phyloP scores from a whole-genome alignment of 2,888 invertebrate species.

The Drepanosiphum platanoidis region DNA sequence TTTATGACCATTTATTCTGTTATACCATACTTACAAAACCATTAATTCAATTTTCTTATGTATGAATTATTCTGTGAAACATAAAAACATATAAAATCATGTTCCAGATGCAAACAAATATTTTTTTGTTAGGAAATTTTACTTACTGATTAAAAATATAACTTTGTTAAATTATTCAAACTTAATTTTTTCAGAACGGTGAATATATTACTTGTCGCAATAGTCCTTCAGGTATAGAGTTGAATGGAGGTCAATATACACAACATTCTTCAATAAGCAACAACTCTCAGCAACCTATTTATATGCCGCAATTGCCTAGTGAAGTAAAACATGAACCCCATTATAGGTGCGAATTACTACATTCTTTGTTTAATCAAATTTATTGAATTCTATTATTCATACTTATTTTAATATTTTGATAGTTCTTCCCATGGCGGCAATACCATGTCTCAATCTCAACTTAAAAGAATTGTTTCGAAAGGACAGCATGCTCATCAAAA shows the following conservation, averaged over 20 bases:
- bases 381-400: background rate
- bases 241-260: slow-evolving; percentile 51
- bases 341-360: slow-evolving; percentile 66
- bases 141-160: background rate
- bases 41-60: too few species aligned
- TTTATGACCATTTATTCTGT: too few species aligned
- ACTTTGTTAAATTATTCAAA: background rate
- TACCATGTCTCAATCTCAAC: slow-evolving; percentile 75
- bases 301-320: slow-evolving; percentile 69
- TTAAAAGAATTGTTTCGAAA: slow-evolving; percentile 88
- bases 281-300: slow-evolving; percentile 52
- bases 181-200: slow-evolving; percentile 34
- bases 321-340: slow-evolving; percentile 73
- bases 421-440: slow-evolving; percentile 62
- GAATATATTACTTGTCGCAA: slow-evolving; percentile 53
- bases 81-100: too few species aligned
- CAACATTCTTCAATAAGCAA: slow-evolving; percentile 42
- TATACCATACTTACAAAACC: too few species aligned
- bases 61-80: too few species aligned
- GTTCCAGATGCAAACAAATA: too few species aligned
- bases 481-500: slow-evolving; percentile 78
- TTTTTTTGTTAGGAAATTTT: too few species aligned
- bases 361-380: background rate
- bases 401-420: background rate
- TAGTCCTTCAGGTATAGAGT: slow-evolving; percentile 45